A percentile compares a stretch with the other conserved stretches of the same genome.
These are phyloP conservation scores for Aporrectodea caliginosa DNA, from an alignment of 1,140 invertebrate species.

Conservation along the genomic window DNA sequence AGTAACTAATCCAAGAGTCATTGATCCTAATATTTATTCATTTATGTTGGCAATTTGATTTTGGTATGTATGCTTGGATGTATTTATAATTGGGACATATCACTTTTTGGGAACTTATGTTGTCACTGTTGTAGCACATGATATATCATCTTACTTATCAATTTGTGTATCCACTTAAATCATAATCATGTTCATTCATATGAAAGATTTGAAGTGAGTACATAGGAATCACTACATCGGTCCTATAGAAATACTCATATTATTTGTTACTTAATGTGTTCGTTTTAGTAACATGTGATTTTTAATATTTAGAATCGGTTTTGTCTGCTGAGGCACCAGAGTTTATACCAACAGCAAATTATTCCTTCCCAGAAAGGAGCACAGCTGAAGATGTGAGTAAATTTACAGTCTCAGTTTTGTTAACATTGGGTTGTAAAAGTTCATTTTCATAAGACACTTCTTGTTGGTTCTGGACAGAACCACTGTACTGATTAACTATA, in stretches of 20 bases:
- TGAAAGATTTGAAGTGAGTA: background rate
- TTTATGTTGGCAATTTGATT: too few species aligned
- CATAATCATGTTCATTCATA: too few species aligned
- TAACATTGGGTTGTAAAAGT: background rate
- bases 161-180: too few species aligned
- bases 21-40: too few species aligned
- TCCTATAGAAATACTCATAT: background rate
- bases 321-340: background rate
- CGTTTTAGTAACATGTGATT: background rate
- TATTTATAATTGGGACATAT: too few species aligned
- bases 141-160: too few species aligned
- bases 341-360: background rate
- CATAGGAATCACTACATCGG: background rate
- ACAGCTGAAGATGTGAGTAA: background rate
- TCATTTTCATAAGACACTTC: background rate
- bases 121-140: background rate
- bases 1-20: too few species aligned
- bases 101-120: too few species aligned
- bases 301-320: background rate
- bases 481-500: background rate
- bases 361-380: background rate
- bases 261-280: background rate
- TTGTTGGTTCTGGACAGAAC: background rate
- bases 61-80: too few species aligned
- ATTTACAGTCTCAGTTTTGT: background rate